Conservation (phyloP, 2,113 vertebrate species). For the Eretmochelys imbricata region DNA sequence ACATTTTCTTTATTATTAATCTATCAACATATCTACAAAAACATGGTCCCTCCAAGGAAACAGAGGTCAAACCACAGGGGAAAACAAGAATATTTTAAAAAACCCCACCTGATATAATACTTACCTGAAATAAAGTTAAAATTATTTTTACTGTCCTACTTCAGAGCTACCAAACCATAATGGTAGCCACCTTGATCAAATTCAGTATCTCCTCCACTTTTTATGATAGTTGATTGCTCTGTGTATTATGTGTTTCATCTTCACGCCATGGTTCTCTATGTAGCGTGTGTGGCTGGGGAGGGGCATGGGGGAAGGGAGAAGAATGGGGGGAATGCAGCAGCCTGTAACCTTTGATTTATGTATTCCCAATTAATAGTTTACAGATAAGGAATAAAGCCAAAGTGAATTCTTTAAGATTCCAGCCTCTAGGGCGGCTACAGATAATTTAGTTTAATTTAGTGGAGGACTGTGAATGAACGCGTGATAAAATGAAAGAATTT, state of each 20-base stretch:
- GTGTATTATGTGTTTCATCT: background rate
- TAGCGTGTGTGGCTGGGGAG: background rate
- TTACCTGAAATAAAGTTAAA: background rate
- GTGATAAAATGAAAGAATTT: background rate
- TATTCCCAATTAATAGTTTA: background rate
- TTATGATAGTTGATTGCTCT: background rate
- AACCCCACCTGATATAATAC: background rate
- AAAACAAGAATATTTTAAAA: background rate
- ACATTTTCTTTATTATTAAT: constrained; percentile 13
- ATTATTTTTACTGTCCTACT: background rate
- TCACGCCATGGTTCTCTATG: background rate
- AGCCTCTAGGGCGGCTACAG: background rate
- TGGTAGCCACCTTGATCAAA: background rate
- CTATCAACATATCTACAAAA: background rate
- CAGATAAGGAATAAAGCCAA: background rate
- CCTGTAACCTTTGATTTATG: background rate
- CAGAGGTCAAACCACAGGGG: background rate
- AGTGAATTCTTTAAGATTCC: background rate
- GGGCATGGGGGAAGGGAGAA: too few relatives aligned
- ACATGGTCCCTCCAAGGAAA: background rate
- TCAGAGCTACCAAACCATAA: background rate
- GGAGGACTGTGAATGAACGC: background rate
- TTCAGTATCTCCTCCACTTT: background rate
- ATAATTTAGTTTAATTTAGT: background rate
- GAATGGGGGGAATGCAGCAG: background rate